A percentile compares a stretch with the other conserved stretches of the same genome.
These are phyloP conservation scores for Euspilapteryx auroguttella DNA, from an alignment of 2,888 invertebrate genomes.

Conservation along the genomic window DNA sequence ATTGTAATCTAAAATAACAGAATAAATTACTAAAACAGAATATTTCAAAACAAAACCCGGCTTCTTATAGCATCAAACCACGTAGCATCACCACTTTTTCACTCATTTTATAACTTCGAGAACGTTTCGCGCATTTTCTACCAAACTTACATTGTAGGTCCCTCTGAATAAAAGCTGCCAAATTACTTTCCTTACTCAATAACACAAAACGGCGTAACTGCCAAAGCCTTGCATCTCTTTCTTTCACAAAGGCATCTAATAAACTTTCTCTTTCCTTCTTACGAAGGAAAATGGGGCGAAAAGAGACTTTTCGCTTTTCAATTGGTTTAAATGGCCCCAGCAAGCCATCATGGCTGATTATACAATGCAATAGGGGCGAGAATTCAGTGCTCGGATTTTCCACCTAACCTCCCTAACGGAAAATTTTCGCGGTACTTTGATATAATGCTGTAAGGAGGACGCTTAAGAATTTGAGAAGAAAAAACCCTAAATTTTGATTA, in stretches of 20 bases:
- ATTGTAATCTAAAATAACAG: no score
- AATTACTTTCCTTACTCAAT: slow-evolving; percentile 37
- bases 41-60: no score
- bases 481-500: no score
- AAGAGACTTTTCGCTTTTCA: slow-evolving; percentile 33
- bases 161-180: slow-evolving; percentile 49
- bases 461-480: no score
- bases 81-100: no score
- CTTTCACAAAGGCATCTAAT: slow-evolving; percentile 12
- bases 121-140: no score
- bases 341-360: slow-evolving; percentile 61
- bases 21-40: no score
- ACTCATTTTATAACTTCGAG: no score
- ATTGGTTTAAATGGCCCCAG: slow-evolving; percentile 38
- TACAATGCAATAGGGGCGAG: slow-evolving; percentile 46
- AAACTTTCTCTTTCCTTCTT: slow-evolving; percentile 18
- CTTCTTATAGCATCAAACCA: no score
- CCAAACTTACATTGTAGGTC: slow-evolving; percentile 34
- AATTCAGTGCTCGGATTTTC: slow-evolving; percentile 37
- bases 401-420: slow-evolving; percentile 12
- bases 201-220: slow-evolving; percentile 25
- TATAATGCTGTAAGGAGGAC: slow-evolving; percentile 12
- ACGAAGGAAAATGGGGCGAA: slow-evolving; percentile 27
- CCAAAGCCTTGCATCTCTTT: slow-evolving; percentile 22
- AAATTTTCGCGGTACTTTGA: slow-evolving; percentile 28